These are phyloP conservation scores for Athrips mouffetella DNA, from an alignment of 2,888 invertebrate genomes.

Conservation along the genomic window DNA sequence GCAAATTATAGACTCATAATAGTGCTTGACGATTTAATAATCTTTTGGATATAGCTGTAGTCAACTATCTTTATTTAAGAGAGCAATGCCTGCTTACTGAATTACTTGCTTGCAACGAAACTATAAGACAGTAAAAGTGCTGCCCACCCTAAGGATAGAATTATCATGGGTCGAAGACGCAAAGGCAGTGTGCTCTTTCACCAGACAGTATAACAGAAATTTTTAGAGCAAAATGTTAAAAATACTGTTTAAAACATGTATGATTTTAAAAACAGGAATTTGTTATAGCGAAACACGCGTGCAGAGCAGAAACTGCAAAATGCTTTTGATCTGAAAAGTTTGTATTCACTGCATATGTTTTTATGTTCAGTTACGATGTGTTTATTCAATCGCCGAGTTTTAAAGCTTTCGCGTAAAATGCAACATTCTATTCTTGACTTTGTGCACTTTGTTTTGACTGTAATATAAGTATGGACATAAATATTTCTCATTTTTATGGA, in stretches of 20 bases:
- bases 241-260: too few relatives aligned
- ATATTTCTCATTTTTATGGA: background rate
- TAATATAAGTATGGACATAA: background rate
- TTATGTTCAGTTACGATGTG: conserved; percentile 5
- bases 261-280: too few relatives aligned
- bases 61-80: too few relatives aligned
- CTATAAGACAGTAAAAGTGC: too few relatives aligned
- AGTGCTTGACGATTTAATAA: background rate
- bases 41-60: too few relatives aligned
- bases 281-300: background rate
- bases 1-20: background rate
- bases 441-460: conserved; percentile 1
- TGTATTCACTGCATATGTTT: conserved; percentile 6
- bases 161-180: too few relatives aligned
- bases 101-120: too few relatives aligned
- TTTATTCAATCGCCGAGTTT: conserved; percentile 10
- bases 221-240: too few relatives aligned
- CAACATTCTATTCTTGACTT: background rate
- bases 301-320: background rate
- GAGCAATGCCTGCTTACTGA: too few relatives aligned
- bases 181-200: too few relatives aligned
- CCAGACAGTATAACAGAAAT: too few relatives aligned
- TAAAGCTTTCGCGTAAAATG: conserved; percentile 9
- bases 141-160: too few relatives aligned
- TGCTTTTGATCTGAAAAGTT: conserved; percentile 9